Percentiles rank a stretch among this genome's conserved stretches.
These are phyloP conservation scores for Zapornia atra DNA, from an alignment of 2,113 vertebrate genomes.

Conservation along the genomic window DNA sequence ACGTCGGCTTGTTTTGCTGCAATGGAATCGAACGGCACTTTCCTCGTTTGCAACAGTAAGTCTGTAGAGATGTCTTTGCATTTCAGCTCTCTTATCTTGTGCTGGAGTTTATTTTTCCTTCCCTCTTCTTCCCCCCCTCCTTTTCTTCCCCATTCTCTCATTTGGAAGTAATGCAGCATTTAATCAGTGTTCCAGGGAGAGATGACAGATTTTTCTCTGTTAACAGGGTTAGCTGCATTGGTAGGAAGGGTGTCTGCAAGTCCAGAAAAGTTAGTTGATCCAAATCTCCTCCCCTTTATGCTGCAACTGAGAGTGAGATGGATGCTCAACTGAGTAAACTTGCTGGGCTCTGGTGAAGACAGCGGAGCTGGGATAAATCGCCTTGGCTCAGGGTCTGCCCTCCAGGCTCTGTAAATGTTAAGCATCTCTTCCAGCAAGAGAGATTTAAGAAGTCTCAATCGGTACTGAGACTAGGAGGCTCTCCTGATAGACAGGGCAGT, in stretches of 20 bases:
- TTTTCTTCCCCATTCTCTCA: neutral
- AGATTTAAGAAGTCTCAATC: neutral
- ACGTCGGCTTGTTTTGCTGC: neutral
- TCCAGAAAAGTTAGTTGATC: conserved; percentile 17
- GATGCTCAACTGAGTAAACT: neutral
- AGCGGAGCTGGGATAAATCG: neutral
- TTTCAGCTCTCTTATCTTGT: neutral
- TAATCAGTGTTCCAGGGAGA: neutral
- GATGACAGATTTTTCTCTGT: neutral
- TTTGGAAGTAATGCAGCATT: neutral
- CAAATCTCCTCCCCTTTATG: conserved; percentile 21
- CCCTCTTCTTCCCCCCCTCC: neutral
- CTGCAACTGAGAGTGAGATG: neutral
- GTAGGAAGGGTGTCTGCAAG: neutral
- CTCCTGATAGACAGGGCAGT: neutral
- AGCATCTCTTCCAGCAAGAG: neutral
- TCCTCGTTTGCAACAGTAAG: conserved; percentile 65
- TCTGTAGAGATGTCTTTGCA: neutral
- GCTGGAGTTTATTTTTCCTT: neutral
- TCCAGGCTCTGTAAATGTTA: neutral
- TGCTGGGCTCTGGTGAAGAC: neutral
- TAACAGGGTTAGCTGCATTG: neutral
- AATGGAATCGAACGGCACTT: conserved; percentile 60
- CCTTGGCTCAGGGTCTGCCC: neutral
- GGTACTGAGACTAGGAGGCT: neutral